A percentile compares a stretch with the other conserved stretches of the same genome.
Evolutionary conservation across 2,797 vertebrate genomes (phyloP).

Genomic region (Neosilurus mollespiculum): DNA sequence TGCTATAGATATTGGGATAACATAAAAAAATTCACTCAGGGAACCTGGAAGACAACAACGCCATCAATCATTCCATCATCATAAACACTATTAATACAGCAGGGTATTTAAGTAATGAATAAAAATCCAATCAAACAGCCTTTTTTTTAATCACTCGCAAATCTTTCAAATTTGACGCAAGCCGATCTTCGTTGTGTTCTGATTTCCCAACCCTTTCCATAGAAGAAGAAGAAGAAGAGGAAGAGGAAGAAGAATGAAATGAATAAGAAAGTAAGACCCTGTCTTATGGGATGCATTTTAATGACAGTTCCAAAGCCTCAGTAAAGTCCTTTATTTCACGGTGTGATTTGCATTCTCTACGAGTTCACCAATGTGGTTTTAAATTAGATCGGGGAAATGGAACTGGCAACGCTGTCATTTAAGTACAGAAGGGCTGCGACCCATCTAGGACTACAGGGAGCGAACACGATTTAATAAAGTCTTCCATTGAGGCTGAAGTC

Average conservation of each 20-base stretch:
- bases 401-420: constrained; percentile 46
- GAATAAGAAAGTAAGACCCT: constrained; percentile 20
- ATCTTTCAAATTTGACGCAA: background rate
- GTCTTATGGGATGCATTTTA: constrained; percentile 38
- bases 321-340: constrained; percentile 40
- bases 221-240: no score
- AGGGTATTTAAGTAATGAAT: background rate
- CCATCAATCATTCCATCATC: background rate
- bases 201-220: background rate
- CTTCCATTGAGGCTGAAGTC: constrained; percentile 47
- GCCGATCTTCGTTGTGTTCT: background rate
- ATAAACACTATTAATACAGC: background rate
- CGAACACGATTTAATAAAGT: constrained; percentile 60
- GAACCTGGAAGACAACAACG: background rate
- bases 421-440: constrained; percentile 51
- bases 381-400: constrained; percentile 56
- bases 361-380: constrained; percentile 47
- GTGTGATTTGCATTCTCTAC: constrained; percentile 50
- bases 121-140: background rate
- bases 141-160: background rate
- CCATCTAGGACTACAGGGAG: constrained; percentile 46
- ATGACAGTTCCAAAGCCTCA: constrained; percentile 37
- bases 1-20: background rate
- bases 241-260: constrained; percentile 8
- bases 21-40: background rate